These are phyloP conservation scores for Sipha flava DNA, from an alignment of 1,140 invertebrate genomes.

Conservation along the genomic window DNA sequence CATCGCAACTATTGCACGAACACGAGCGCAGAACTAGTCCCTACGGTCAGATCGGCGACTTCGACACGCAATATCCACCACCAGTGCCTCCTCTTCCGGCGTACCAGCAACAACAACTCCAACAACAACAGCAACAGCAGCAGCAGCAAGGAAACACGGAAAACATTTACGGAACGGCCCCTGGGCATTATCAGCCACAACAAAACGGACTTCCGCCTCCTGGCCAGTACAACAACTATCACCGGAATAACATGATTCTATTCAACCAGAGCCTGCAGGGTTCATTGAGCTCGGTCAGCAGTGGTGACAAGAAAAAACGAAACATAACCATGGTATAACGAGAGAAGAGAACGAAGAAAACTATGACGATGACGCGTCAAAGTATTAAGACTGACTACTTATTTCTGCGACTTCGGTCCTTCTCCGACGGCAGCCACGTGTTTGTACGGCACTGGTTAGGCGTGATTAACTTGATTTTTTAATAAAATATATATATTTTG, in stretches of 20 bases:
- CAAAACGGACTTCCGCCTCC: conserved; percentile 37
- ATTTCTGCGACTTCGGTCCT: conserved; percentile 2
- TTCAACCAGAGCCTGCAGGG: conserved; percentile 50
- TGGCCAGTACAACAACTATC: conserved; percentile 44
- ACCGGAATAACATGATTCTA: conserved; percentile 42
- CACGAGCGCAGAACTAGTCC: conserved; percentile 52
- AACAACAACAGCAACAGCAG: conserved; percentile 38
- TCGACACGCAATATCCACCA: conserved; percentile 36
- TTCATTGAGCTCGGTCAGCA: conserved; percentile 50
- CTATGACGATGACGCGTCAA: background rate
- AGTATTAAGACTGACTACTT: conserved; percentile 21
- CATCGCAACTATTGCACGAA: conserved; percentile 52
- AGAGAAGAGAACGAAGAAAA: background rate
- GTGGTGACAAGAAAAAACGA: conserved; percentile 48
- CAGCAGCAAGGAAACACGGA: conserved; percentile 36
- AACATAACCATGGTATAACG: conserved; percentile 51
- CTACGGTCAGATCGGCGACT: conserved; percentile 39
- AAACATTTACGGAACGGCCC: conserved; percentile 43
- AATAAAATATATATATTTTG: background rate
- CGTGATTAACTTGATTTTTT: background rate
- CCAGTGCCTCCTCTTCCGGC: conserved; percentile 38
- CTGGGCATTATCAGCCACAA: conserved; percentile 14
- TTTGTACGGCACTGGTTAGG: background rate
- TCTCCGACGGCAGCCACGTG: background rate
- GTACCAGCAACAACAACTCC: conserved; percentile 41